Base-by-base conservation (phyloP, 2,113 vertebrate genomes). In the Hippocampus guttulatus region DNA sequence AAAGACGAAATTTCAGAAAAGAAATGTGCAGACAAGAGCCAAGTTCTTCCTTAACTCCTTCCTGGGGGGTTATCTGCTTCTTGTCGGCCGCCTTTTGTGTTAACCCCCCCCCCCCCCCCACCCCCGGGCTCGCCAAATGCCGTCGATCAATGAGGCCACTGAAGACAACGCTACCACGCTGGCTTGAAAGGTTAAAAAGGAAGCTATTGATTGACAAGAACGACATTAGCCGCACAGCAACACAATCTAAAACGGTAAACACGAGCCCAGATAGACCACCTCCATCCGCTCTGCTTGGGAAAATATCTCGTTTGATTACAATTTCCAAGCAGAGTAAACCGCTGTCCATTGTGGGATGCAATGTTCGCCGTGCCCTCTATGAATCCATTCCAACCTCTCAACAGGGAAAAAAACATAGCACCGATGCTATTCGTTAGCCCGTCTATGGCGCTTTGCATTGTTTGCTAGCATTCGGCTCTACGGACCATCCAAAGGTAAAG, bases 181-280 rank as follows among this genome's bases (percentile, higher is more conserved):
- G 74, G 75, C 76, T 87, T 80, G 66, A 87, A 90, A 83, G 78
- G 80, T 86, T 87, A 77, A 88, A 89, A 89, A 84, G 76, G 79
- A 86, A 71, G 72, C 18, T 84, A 88, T 88, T 87, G 84, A 90
- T 89, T 88, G 64, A 66, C 58, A 23, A 11, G 45, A 27, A n/a
- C 23, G 67, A 69, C 78, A 55, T 84, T 80, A 77, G 76, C 57
- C 54, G 62, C 70, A 64, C 33, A 62, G 55, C 68, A 20, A 68
- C 60, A 18, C 71, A 57, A 72, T 73, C 68, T 33, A 33, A 33
- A 33, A 33, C 30, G 4, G 30, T 33, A 33, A 33, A 33, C 30
- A 33, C 30, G 4, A 30, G 30, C 30, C 2, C 30, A 30, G 30
- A 30, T 30, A 30, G 14, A 18, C 16, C 5, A 20, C 18, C 49